Evolutionary conservation across 92 coral and sea anemone species (phyloP).

Genomic region (Bergia puertoricense): DNA sequence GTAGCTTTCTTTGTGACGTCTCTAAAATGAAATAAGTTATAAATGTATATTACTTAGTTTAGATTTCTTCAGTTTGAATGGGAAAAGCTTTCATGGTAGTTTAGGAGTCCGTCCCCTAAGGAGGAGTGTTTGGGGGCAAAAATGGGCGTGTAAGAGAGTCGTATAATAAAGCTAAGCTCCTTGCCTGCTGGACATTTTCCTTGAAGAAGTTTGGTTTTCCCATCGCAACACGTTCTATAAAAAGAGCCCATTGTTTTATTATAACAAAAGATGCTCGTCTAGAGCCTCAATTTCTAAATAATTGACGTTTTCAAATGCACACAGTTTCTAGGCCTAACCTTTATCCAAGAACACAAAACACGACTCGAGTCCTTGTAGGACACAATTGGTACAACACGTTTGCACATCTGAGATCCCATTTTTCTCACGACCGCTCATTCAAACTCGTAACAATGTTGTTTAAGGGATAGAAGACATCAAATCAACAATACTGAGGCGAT

Average conservation of each 20-base stretch:
- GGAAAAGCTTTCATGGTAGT: neutral
- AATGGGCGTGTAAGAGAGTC: conserved; percentile 24
- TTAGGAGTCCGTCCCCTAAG: neutral
- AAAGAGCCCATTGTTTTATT: conserved; percentile 84
- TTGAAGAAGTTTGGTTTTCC: conserved; percentile 46
- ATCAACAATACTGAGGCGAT: conserved; percentile 80
- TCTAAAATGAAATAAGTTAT: conserved; percentile 44
- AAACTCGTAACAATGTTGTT: conserved; percentile 75
- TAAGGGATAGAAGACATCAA: conserved; percentile 61
- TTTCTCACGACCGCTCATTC: conserved; percentile 64
- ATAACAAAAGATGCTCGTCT: conserved; percentile 95
- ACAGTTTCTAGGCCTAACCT: conserved; percentile 50
- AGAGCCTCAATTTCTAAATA: conserved; percentile 76
- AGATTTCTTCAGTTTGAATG: conserved; percentile 14
- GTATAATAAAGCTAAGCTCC: neutral
- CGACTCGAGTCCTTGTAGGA: conserved; percentile 54
- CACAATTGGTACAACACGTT: conserved; percentile 69
- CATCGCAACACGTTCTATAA: conserved; percentile 90
- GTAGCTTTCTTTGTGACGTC: conserved; percentile 53
- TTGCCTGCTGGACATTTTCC: neutral
- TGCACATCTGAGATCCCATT: conserved; percentile 72
- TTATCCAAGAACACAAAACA: conserved; percentile 71
- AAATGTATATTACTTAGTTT: conserved; percentile 55
- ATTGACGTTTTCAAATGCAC: conserved; percentile 78
- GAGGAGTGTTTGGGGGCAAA: conserved; percentile 1